phyloP scores from a whole-genome alignment of 92 coral and sea anemone species.

The Siderastrea siderea region DNA sequence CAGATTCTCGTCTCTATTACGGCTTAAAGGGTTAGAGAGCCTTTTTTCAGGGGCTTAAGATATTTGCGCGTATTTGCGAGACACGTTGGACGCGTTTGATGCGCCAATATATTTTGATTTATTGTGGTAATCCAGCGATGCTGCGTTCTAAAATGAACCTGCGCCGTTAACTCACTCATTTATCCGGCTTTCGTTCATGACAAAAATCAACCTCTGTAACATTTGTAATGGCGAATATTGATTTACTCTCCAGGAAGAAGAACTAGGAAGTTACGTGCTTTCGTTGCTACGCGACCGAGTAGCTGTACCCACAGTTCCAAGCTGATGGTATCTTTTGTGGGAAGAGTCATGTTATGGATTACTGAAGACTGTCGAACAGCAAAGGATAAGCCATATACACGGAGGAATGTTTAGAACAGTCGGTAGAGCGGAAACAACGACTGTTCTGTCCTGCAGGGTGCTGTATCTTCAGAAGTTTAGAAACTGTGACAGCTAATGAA shows the following conservation, averaged over 20 bases:
- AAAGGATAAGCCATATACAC: neutral
- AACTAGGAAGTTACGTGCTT: slow-evolving; percentile 88
- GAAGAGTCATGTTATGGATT: neutral
- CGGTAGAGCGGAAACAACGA: neutral
- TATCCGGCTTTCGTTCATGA: neutral
- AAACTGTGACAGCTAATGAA: too few species aligned
- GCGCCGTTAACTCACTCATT: too few species aligned
- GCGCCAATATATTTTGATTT: too few species aligned
- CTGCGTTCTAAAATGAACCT: too few species aligned
- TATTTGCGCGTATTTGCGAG: too few species aligned
- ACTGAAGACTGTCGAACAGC: neutral
- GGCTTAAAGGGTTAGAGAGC: too few species aligned
- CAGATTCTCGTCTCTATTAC: too few species aligned
- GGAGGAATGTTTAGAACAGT: neutral
- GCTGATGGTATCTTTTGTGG: neutral
- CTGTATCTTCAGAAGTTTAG: too few species aligned
- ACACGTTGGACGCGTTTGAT: too few species aligned
- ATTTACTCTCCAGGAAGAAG: slow-evolving; percentile 78
- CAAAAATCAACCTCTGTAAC: neutral
- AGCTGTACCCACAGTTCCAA: neutral
- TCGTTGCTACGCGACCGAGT: slow-evolving; percentile 65
- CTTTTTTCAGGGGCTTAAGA: too few species aligned
- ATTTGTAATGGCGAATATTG: neutral
- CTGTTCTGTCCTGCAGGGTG: neutral
- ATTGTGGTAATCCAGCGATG: too few species aligned